These are phyloP conservation scores for Dione juno DNA, from an alignment of 2,888 invertebrate genomes.

Conservation along the genomic window DNA sequence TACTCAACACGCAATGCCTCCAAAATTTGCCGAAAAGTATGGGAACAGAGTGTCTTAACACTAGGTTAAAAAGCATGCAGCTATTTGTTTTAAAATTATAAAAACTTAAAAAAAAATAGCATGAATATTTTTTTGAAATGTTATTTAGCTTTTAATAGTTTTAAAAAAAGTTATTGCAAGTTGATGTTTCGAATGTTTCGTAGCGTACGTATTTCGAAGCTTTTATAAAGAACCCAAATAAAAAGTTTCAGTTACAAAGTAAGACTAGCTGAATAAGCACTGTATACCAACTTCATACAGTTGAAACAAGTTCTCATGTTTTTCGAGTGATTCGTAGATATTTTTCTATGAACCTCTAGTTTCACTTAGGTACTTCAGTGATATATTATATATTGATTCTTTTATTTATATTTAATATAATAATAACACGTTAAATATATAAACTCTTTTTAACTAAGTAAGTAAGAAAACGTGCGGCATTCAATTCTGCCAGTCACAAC, in stretches of 20 bases:
- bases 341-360: slow-evolving; percentile 7
- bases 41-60: no score
- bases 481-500: no score
- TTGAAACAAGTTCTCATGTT: slow-evolving; percentile 15
- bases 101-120: no score
- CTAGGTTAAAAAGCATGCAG: no score
- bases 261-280: slow-evolving; percentile 17
- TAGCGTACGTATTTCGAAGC: slow-evolving; percentile 13
- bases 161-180: slow-evolving; percentile 13
- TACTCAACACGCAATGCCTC: no score
- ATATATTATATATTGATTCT: neutral
- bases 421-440: no score
- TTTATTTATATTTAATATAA: neutral
- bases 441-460: no score
- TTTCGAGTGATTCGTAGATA: slow-evolving; percentile 7
- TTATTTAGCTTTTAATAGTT: slow-evolving; percentile 1
- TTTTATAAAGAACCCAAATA: slow-evolving; percentile 23
- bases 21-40: no score
- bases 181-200: slow-evolving; percentile 15
- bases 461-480: no score
- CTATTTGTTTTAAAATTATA: no score
- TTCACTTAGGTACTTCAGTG: neutral
- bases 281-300: slow-evolving; percentile 10
- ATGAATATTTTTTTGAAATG: neutral
- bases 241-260: slow-evolving; percentile 29